A percentile compares a stretch with the other conserved stretches of the same genome.
These are phyloP conservation scores for Oconnorella tubifera DNA, from an alignment of 2,888 invertebrate genomes.

Conservation along the genomic window DNA sequence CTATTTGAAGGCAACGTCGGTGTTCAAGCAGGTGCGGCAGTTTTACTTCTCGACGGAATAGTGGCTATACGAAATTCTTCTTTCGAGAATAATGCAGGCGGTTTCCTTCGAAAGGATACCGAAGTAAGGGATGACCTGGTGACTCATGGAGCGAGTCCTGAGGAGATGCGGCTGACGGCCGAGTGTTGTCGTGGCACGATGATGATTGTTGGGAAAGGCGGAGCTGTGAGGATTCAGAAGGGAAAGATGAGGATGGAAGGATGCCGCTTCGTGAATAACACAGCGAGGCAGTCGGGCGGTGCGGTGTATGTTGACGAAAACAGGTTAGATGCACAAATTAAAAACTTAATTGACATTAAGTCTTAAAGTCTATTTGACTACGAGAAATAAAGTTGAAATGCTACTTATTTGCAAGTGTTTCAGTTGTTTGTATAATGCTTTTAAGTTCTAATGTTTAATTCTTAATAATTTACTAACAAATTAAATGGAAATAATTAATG, in stretches of 20 bases:
- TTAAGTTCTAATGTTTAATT: no score
- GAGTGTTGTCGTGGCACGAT: constrained; percentile 32
- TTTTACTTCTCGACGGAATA: constrained; percentile 19
- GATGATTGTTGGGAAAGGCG: constrained; percentile 35
- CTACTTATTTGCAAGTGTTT: no score
- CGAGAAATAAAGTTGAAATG: no score
- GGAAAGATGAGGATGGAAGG: constrained; percentile 16
- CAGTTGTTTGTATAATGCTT: no score
- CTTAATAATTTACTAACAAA: no score
- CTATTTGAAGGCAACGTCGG: background rate
- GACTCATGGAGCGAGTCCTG: constrained; percentile 10
- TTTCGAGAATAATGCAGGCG: constrained; percentile 30
- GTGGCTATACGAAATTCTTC: constrained; percentile 11
- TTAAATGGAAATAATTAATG: no score
- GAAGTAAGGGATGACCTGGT: background rate
- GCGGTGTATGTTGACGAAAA: constrained; percentile 29
- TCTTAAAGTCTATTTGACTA: no score
- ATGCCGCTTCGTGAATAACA: constrained; percentile 31
- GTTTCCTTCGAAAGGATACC: constrained; percentile 11
- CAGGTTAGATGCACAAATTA: constrained; percentile 1
- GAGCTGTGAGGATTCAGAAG: constrained; percentile 30
- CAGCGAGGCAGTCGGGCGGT: constrained; percentile 30
- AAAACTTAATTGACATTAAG: no score
- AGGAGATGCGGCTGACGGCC: constrained; percentile 27
- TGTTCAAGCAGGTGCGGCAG: constrained; percentile 18